Evolutionary conservation across 1,140 invertebrate species (phyloP), one percentile per base, ranked within the genome.

Genomic region (Panonychus citri): DNA sequence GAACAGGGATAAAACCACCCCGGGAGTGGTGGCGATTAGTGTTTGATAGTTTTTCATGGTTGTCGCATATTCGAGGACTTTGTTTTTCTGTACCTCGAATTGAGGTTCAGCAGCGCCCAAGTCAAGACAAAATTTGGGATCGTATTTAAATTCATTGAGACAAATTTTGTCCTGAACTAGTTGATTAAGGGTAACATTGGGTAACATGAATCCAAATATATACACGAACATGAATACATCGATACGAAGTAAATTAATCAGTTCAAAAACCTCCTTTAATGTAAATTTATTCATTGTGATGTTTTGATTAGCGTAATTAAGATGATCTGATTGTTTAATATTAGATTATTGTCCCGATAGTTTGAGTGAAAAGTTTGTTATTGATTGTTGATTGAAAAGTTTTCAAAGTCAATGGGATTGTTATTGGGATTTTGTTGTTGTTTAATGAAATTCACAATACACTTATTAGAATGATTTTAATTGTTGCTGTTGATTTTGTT

Each of bases 161-260:
- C 57, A 58, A 15, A 58, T n/a, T 51, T 58, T 58, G 42, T 58
- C 57, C 28, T 58, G 57, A 3, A 58, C 52, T 21, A 58, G 27
- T 42, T 58, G 57, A 25, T 40, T 46, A 3, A 54, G 37, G 15
- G 57, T 34, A 8, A 58, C 53, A 25, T 53, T 24, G 15, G 57
- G 43, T 37, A 58, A 40, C 10, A 25, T 42, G 25, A 42, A 54
- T 13, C 19, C 34, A 28, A 58, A 54, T 40, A 54, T 54, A 34
- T 54, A 58, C 10, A 58, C n/a, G 17, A 58, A 51, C 19, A 58
- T 21, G 27, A 54, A 58, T 43, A 52, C 51, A 46, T 58, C 57
- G 15, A 58, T 52, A 26, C 42, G 39, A 13, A 58, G 39, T 40
- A 46, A 21, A 21, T 42, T 40, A 7, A 58, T n/a, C 1, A 39